These are phyloP conservation scores for Neodontobutis hainanensis DNA, from an alignment of 2,113 vertebrate species.

Conservation along the genomic window DNA sequence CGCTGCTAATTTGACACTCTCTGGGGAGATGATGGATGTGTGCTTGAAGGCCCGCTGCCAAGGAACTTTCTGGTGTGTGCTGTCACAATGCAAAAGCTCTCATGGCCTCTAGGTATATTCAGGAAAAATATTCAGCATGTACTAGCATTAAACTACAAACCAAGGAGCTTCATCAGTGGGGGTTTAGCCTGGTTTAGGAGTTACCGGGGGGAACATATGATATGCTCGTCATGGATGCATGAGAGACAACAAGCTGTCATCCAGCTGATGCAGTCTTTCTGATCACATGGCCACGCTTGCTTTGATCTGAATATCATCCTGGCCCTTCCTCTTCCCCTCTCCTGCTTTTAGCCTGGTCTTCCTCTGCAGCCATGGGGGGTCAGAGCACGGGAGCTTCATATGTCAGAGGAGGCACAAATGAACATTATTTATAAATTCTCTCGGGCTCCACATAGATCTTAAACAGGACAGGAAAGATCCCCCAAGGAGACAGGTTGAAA, in stretches of 20 bases:
- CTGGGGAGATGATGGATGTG: constrained; percentile 67
- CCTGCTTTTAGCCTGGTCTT: constrained; percentile 12
- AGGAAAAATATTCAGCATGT: constrained; percentile 15
- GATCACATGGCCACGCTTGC: constrained; percentile 18
- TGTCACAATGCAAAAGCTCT: constrained; percentile 37
- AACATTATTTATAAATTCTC: constrained; percentile 55
- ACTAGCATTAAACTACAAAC: constrained; percentile 30
- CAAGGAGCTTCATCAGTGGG: neutral
- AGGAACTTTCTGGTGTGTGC: constrained; percentile 14
- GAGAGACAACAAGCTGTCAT: constrained; percentile 15
- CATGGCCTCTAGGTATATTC: constrained; percentile 43
- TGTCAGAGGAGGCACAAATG: constrained; percentile 35
- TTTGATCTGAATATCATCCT: constrained; percentile 26
- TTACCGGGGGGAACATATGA: constrained; percentile 8
- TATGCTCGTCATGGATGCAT: neutral
- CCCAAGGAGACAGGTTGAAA: constrained; percentile 49
- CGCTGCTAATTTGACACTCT: constrained; percentile 68
- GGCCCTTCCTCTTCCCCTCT: neutral
- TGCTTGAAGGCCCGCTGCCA: constrained; percentile 53
- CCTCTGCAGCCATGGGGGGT: constrained; percentile 21
- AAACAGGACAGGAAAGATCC: constrained; percentile 27
- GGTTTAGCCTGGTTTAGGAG: constrained; percentile 3
- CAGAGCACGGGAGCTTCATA: constrained; percentile 20
- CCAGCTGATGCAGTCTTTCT: constrained; percentile 13
- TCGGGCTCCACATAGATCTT: constrained; percentile 17